A percentile compares a stretch with the other conserved stretches of the same genome.
Evolutionary conservation across 1,140 invertebrate species (phyloP).

Genomic region (Drosophila bocqueti): DNA sequence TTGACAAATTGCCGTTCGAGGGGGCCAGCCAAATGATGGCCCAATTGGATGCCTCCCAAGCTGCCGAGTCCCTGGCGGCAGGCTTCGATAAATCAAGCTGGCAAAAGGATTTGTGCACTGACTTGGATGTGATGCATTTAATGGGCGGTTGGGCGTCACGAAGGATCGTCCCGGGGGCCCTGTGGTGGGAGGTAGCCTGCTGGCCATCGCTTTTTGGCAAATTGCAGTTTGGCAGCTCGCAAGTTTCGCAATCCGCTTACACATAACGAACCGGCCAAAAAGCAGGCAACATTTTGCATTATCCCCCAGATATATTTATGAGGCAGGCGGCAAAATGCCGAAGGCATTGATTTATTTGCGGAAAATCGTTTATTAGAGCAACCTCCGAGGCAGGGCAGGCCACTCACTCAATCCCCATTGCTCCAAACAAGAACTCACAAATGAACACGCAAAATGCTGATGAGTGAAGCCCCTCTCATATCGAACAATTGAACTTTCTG

Average conservation of each 20-base stretch:
- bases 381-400: conserved; percentile 5
- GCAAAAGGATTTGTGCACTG: conserved; percentile 41
- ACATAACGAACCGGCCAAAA: conserved; percentile 38
- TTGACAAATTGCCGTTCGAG: conserved; percentile 42
- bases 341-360: conserved; percentile 46
- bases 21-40: conserved; percentile 20
- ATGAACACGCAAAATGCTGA: conserved; percentile 41
- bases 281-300: conserved; percentile 45
- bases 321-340: conserved; percentile 19
- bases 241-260: conserved; percentile 44
- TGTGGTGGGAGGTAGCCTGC: neutral
- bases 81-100: conserved; percentile 50
- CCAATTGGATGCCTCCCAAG: conserved; percentile 28
- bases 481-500: conserved; percentile 48
- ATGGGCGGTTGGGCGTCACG: conserved; percentile 32
- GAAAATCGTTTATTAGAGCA: conserved; percentile 40
- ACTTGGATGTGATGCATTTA: conserved; percentile 46
- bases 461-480: conserved; percentile 30
- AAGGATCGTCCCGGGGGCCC: neutral
- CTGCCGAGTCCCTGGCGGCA: conserved; percentile 9
- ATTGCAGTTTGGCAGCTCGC: conserved; percentile 50
- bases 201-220: conserved; percentile 29
- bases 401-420: too few species aligned
- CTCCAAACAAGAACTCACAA: conserved; percentile 25
- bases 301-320: conserved; percentile 44